Conservation (phyloP, 2,797 vertebrate species). For the Fundulus diaphanus region DNA sequence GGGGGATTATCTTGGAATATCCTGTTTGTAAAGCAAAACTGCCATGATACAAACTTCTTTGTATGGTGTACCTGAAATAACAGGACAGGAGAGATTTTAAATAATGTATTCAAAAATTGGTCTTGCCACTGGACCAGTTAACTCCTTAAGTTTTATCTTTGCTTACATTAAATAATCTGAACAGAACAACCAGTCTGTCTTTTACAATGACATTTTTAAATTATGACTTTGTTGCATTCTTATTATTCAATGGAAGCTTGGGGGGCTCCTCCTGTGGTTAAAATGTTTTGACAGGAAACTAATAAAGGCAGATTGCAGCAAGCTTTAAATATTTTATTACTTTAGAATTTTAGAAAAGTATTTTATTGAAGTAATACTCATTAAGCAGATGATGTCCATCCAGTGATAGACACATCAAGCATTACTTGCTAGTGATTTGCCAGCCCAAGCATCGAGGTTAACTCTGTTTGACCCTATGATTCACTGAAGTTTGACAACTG, state of each 20-base stretch:
- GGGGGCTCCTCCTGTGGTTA: not conserved
- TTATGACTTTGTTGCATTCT: not conserved
- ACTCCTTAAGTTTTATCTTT: not conserved
- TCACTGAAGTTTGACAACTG: slow-evolving; percentile 63
- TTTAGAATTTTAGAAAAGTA: not conserved
- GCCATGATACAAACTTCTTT: too few species aligned
- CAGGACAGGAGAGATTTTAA: too few species aligned
- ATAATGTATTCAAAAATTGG: not conserved
- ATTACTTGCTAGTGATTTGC: slow-evolving; percentile 16
- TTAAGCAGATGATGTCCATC: not conserved
- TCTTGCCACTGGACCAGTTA: not conserved
- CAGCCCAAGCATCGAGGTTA: slow-evolving; percentile 45
- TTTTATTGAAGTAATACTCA: not conserved
- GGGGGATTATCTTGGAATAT: too few species aligned
- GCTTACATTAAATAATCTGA: not conserved
- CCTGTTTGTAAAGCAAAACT: too few species aligned
- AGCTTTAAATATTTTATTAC: not conserved
- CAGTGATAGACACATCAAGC: not conserved
- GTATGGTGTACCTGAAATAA: too few species aligned
- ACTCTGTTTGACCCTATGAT: slow-evolving; percentile 68
- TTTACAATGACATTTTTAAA: not conserved
- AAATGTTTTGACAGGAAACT: not conserved
- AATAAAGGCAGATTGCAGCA: not conserved
- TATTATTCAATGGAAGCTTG: not conserved
- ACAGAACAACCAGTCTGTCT: not conserved